Evolutionary conservation across 2,797 vertebrate species (phyloP), one percentile per base, ranked within the genome.

Genomic region (Xerus rutilus): DNA sequence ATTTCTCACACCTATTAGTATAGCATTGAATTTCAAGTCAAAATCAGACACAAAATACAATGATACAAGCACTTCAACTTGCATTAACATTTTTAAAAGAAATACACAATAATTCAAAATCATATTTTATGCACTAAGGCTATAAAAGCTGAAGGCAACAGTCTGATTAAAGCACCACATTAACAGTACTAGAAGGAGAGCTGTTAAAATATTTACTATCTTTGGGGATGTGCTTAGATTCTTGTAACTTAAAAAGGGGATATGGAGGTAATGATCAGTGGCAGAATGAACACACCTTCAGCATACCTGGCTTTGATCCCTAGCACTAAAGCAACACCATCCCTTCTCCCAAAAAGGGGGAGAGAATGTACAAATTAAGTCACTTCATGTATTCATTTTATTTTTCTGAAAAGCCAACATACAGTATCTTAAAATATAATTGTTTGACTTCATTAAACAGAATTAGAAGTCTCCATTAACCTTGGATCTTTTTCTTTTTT

Each of bases 401-500:
- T 10, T 30, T 28, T 65, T 89, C 32, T 69, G 74, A 78, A 78
- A 84, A 43, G 39, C 14, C 30, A 73, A 49, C 20, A 67, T 30
- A 43, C 10, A 93, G 74, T 90, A 35, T 54, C 35, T 82, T 81
- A 86, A 92, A 90, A 89, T 39, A 79, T 25, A 72, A 70, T 13
- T 30, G 25, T 64, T 4, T 1, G 82, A 72, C 43, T 54, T 76
- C 39, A 59, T 49, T 77, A 43, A 70, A 57, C 2, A 43, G 35
- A 91, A 73, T 59, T 84, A 79, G 25, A 83, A 82, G 21, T n/a
- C 17, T 88, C 43, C 18, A 59, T 82, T 25, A 83, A 88, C 25
- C 39, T 57, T 57, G 54, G 52, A 57, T 57, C 18, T 57, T 57
- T 57, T 21, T 21, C 7, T 54, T 54, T 54, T 54, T 54, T 17